phyloP scores from a whole-genome alignment of 2,113 vertebrate genomes.

The Elanoides forficatus region DNA sequence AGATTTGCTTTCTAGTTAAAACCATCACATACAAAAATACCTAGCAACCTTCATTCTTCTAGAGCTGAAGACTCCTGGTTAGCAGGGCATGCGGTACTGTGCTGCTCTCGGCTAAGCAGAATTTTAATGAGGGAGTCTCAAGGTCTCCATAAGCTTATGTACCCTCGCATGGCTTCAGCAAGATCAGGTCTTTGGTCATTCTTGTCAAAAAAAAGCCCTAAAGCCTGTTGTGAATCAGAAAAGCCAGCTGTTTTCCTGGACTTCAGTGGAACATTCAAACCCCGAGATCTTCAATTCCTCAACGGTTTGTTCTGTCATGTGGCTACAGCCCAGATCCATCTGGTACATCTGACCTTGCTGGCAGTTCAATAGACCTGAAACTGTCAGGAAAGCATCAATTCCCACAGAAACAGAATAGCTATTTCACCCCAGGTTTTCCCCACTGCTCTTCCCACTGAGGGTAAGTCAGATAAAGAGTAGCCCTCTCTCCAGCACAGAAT shows the following conservation, averaged over 20 bases:
- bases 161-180: not conserved
- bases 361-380: not conserved
- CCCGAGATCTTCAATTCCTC: not conserved
- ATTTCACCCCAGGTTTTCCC: not conserved
- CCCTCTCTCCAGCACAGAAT: not conserved
- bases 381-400: not conserved
- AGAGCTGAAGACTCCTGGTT: not conserved
- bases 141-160: not conserved
- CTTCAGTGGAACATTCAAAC: not conserved
- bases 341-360: not conserved
- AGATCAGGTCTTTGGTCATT: not conserved
- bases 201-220: not conserved
- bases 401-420: not conserved
- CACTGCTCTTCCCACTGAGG: not conserved
- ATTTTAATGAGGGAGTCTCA: not conserved
- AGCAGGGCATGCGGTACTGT: not conserved
- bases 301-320: not conserved
- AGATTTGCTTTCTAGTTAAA: not conserved
- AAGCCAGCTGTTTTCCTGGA: not conserved
- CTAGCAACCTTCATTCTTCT: not conserved
- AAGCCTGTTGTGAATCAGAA: not conserved
- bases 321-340: not conserved
- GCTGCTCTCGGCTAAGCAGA: not conserved
- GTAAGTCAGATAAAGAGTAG: not conserved
- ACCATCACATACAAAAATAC: rapidly evolving